Percentiles rank a stretch among this genome's conserved stretches.
Evolutionary conservation across 2,113 vertebrate species (phyloP).

Genomic region (Callaeas wilsoni): DNA sequence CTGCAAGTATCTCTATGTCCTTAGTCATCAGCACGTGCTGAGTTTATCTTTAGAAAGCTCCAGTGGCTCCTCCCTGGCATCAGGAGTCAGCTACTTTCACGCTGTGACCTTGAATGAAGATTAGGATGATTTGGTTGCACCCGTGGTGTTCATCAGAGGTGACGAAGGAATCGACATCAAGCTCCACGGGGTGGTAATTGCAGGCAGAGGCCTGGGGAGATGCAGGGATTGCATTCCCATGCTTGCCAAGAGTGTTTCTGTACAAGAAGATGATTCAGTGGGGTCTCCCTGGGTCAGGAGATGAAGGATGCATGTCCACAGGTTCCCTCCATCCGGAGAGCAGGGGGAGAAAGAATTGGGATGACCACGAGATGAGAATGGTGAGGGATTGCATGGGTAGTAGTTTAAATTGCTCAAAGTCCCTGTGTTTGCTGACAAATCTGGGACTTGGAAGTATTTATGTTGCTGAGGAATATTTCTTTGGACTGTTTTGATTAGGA

Average conservation of each 20-base stretch:
- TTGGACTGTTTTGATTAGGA: background rate
- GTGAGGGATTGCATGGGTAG: accelerated
- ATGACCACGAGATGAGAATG: background rate
- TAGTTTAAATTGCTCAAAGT: background rate
- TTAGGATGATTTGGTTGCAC: background rate
- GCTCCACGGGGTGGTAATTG: background rate
- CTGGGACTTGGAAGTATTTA: background rate
- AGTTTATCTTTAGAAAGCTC: background rate
- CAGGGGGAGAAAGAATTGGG: background rate
- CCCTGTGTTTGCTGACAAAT: background rate
- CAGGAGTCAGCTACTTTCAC: background rate
- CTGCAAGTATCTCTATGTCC: background rate
- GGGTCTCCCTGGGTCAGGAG: accelerated
- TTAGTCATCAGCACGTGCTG: accelerated
- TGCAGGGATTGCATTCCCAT: background rate
- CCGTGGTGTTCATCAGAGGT: background rate
- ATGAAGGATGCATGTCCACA: background rate
- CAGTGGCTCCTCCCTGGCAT: background rate
- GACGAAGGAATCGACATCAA: background rate
- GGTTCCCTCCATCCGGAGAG: background rate
- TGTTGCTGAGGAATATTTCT: background rate
- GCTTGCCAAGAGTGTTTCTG: background rate
- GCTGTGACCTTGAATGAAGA: background rate
- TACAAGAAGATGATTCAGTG: background rate
- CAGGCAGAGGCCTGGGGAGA: background rate